Evolutionary conservation across 2,113 vertebrate species (phyloP), one percentile per base, ranked within the genome.

Genomic region (Thomomys bottae): DNA sequence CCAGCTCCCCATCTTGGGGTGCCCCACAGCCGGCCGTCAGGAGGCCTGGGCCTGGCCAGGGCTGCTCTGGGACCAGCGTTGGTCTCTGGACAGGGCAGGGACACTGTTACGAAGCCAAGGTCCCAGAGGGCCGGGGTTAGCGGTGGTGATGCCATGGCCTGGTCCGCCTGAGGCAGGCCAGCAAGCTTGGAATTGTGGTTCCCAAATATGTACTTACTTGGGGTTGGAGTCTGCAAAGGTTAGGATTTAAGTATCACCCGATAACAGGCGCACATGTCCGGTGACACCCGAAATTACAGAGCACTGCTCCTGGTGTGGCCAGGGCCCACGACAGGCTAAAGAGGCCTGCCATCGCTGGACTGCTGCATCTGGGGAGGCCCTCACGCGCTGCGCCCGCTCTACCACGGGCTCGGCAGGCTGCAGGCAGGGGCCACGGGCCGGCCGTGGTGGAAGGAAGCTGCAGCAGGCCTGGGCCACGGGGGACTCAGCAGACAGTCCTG

Each of bases 141-240:
- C 3, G 59, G 92, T 91, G 72, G 1, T 4, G 30, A 59, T 0
- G 28, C 78, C 88, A 68, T 67, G 66, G 76, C 86, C 70, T 54
- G 0, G 3, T 36, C 68, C 0, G 72, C 77, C 67, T 0, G 5
- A 89, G 91, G 12, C 88, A 93, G 3, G 79, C 89, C 86, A 89
- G 54, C 88, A 87, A 91, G 86, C 94, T 89, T 77, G 88, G 94
- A 93, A 95, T 93, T 96, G 87, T 87, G 89, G 88, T 84, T 95
- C 91, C 93, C 78, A 85, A 91, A 34, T 76, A 28, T 80, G 86
- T 68, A 89, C 88, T 95, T 95, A 93, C 88, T 95, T n/a, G 91
- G 95, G 49, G 85, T 81, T 89, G 89, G 82, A 88, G 59, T 94
- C 67, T 42, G 94, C 45, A 72, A 93, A 94, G 68, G 85, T 93